These are phyloP conservation scores for Smithornis capensis DNA, from an alignment of 2,113 vertebrate genomes.

Conservation along the genomic window DNA sequence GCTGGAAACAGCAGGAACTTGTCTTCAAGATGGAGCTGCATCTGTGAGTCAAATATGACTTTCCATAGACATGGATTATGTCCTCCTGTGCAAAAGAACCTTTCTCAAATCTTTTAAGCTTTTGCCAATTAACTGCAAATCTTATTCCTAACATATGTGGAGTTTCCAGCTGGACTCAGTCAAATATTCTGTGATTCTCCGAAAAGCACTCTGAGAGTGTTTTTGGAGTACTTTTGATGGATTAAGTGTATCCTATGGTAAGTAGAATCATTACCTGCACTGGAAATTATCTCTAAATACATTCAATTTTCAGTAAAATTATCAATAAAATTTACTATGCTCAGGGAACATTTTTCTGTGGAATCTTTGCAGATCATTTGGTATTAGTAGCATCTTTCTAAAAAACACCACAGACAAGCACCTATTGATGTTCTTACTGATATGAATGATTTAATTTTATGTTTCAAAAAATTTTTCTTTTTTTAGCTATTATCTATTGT, in stretches of 20 bases:
- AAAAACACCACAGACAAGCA: neutral
- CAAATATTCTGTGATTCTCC: neutral
- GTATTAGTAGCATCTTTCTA: neutral
- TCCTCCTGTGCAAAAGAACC: neutral
- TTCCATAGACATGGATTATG: neutral
- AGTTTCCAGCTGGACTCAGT: neutral
- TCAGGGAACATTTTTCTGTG: neutral
- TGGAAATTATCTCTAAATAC: neutral
- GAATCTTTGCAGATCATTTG: neutral
- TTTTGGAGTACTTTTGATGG: neutral
- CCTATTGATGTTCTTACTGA: neutral
- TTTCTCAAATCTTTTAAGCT: neutral
- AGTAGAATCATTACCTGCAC: neutral
- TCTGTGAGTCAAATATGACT: neutral
- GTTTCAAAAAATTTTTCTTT: neutral
- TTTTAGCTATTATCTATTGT: neutral
- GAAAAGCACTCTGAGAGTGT: neutral
- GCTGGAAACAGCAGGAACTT: neutral
- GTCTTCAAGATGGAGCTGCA: neutral
- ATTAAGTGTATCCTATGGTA: neutral
- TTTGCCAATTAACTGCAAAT: neutral
- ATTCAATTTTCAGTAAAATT: neutral
- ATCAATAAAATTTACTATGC: neutral
- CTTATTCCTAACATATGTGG: neutral
- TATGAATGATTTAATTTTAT: neutral